phyloP scores from a whole-genome alignment of 2,113 vertebrate species.

The Lethenteron reissneri region DNA sequence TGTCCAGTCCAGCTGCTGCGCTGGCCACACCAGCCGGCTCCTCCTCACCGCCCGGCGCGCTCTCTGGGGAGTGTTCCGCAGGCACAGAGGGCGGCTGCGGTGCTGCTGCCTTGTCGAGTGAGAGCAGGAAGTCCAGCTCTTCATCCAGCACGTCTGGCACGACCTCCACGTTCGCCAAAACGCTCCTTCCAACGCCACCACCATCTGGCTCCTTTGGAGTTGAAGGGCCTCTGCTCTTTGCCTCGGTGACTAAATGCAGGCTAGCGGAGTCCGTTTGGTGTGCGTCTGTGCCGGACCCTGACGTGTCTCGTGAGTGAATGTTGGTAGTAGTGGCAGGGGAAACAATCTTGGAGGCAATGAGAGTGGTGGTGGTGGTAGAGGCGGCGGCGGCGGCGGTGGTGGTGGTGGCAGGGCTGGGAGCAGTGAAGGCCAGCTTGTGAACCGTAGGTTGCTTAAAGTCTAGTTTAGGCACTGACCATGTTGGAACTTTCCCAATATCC shows the following conservation, averaged over 20 bases:
- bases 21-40: background rate
- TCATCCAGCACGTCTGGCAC: constrained; percentile 3
- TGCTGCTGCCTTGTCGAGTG: background rate
- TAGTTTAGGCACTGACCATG: no score
- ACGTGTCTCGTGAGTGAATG: background rate
- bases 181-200: background rate
- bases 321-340: background rate
- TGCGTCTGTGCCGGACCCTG: background rate
- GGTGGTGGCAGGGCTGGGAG: no score
- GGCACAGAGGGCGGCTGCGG: background rate
- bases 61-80: background rate
- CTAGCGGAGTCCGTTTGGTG: background rate
- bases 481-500: no score
- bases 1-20: background rate
- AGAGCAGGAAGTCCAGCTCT: background rate
- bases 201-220: background rate
- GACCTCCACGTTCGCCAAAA: background rate
- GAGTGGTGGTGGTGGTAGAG: no score
- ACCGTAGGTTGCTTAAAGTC: no score
- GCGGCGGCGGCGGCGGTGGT: no score
- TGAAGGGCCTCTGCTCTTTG: background rate
- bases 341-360: no score
- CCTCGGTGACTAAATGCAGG: background rate
- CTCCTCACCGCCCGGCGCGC: background rate
- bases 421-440: no score